phyloP scores from a whole-genome alignment of 1,140 invertebrate species.

The Leptonema lineaticorne region DNA sequence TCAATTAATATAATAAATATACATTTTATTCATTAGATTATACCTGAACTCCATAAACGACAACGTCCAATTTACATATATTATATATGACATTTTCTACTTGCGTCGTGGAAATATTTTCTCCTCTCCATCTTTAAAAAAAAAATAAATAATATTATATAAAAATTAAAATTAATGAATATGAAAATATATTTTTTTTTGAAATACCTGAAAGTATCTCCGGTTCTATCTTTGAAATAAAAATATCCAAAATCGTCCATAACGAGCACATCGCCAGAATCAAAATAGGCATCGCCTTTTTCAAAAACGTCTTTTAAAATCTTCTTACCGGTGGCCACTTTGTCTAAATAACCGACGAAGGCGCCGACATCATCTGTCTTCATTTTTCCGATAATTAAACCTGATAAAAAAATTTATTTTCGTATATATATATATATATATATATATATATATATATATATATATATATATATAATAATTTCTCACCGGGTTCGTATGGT shows the following conservation, averaged over 20 bases:
- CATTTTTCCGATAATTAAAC: slow-evolving; percentile 77
- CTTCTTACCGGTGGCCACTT: slow-evolving; percentile 87
- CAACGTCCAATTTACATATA: slow-evolving; percentile 71
- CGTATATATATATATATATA: not conserved
- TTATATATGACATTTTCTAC: slow-evolving; percentile 91
- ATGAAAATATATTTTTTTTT: not conserved
- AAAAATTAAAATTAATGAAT: not conserved
- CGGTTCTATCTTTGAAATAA: slow-evolving; percentile 94
- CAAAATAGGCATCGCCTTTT: slow-evolving; percentile 87
- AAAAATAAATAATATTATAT: not conserved
- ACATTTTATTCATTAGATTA: not conserved
- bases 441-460: not conserved
- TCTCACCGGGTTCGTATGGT: slow-evolving; percentile 69
- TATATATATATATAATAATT: slow-evolving; percentile 12
- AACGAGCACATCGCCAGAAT: slow-evolving; percentile 89
- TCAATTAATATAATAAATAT: not conserved
- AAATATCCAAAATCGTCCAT: slow-evolving; percentile 91
- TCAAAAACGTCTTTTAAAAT: slow-evolving; percentile 82
- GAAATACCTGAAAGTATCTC: slow-evolving; percentile 85
- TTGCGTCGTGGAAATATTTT: slow-evolving; percentile 97
- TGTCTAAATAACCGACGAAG: slow-evolving; percentile 85
- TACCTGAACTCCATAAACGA: slow-evolving; percentile 89
- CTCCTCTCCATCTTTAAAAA: slow-evolving; percentile 81
- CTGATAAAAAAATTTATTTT: slow-evolving; percentile 38
- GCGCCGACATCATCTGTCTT: slow-evolving; percentile 67